phyloP scores from a whole-genome alignment of 1,140 invertebrate genomes.

The Pogonomyrmex barbatus region DNA sequence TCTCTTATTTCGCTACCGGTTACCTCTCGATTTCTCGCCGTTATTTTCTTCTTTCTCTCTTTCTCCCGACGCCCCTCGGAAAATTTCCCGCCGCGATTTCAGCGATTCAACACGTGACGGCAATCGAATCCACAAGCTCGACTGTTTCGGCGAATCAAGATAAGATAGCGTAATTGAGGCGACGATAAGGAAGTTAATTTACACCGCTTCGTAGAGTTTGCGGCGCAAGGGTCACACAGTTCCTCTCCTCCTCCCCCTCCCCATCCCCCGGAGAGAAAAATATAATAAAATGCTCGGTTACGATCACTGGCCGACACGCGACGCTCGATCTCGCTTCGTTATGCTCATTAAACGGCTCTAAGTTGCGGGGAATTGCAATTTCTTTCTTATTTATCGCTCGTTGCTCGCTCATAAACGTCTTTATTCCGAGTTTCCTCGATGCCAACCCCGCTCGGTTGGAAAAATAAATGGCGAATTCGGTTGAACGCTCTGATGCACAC shows the following conservation, averaged over 20 bases:
- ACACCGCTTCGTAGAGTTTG: conserved; percentile 14
- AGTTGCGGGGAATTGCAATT: conserved; percentile 5
- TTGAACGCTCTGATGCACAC: not conserved
- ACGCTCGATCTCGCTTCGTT: conserved; percentile 13
- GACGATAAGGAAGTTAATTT: conserved; percentile 55
- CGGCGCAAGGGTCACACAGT: conserved; percentile 1
- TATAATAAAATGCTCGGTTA: conserved; percentile 42
- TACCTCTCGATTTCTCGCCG: not conserved
- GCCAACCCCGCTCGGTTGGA: not conserved
- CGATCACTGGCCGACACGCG: conserved; percentile 2
- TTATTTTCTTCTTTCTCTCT: not conserved
- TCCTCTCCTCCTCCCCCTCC: no score
- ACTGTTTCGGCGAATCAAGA: conserved; percentile 36
- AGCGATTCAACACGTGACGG: conserved; percentile 22
- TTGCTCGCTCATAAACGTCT: not conserved
- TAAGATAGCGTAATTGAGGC: conserved; percentile 53
- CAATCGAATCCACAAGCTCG: conserved; percentile 13
- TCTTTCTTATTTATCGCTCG: conserved; percentile 31
- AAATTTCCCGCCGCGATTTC: conserved; percentile 35
- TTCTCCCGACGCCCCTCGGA: not conserved
- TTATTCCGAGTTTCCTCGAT: not conserved
- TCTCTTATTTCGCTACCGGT: conserved; percentile 33
- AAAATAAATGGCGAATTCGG: conserved; percentile 18
- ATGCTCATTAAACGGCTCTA: conserved; percentile 36
- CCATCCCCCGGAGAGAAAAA: not conserved